Conservation (phyloP, 1,140 invertebrate genomes). For the Acromyrmex heyeri region DNA sequence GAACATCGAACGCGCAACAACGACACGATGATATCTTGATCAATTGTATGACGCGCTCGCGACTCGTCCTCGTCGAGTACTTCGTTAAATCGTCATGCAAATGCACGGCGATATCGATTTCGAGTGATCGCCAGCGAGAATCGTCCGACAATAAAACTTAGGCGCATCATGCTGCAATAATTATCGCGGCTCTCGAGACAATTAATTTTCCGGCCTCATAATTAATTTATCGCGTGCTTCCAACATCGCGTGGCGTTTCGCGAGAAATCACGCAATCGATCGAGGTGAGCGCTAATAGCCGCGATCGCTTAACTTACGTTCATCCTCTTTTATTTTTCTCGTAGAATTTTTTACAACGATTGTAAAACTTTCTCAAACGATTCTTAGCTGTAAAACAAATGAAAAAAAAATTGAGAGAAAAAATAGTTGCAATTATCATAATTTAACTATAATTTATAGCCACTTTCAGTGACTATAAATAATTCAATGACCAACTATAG, state of each 20-base stretch:
- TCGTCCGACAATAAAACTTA: neutral
- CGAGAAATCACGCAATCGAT: constrained; percentile 41
- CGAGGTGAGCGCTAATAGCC: constrained; percentile 40
- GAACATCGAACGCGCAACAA: constrained; percentile 61
- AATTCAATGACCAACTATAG: no score
- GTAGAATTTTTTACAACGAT: neutral
- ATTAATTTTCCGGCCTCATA: constrained; percentile 42
- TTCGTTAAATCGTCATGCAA: constrained; percentile 7
- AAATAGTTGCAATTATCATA: no score
- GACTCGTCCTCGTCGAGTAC: neutral
- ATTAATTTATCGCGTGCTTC: constrained; percentile 53
- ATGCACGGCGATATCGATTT: neutral
- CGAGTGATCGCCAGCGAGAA: neutral
- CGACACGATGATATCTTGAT: constrained; percentile 68
- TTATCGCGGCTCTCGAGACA: constrained; percentile 27
- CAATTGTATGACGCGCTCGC: constrained; percentile 22
- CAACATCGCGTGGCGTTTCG: constrained; percentile 33
- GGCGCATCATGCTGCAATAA: constrained; percentile 8
- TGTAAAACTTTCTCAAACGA: neutral
- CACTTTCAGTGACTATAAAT: no score
- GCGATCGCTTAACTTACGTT: neutral
- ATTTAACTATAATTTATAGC: no score
- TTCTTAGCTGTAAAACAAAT: no score
- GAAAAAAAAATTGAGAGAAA: no score
- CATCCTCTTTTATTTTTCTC: neutral